Base-by-base conservation (phyloP, 2,797 vertebrate genomes). In the Morus bassanus region DNA sequence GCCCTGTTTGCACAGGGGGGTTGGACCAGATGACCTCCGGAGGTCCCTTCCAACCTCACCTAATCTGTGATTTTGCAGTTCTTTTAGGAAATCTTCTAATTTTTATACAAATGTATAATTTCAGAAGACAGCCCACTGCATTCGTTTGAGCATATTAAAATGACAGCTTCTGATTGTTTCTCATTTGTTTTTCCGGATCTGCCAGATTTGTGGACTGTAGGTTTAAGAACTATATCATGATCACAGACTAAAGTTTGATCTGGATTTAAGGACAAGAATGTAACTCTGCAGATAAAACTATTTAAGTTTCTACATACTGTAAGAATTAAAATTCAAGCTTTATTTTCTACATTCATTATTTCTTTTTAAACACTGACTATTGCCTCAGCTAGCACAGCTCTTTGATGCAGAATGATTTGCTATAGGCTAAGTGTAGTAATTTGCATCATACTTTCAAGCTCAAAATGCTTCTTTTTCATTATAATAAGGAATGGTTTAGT, bases 371-470 rank as follows among this genome's bases (percentile, higher is more conserved):
- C 65, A 94, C 45, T 85, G 57, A 91, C 79, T 91, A 60, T 65
- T 91, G 65, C 64, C 18, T 77, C 60, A 81, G 63, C 83, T 45
- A 31, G 11, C 23, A 90, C 16, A 82, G 37, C 61, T 94, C 94
- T 98, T 96, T 97, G 95, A 97, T 95, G 86, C 63, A 94, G 84
- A 74, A 88, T 60, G n/a, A 93, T 97, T 96, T 85, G 82, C 96
- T 97, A 93, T 69, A 79, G 93, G 96, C 94, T 95, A 97, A 97
- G 54, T 85, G 84, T 96, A 97, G 92, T 89, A 95, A 98, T 97
- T 95, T 95, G 69, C 93, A 97, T 96, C 37, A 16, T 85, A 84
- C 68, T 81, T 97, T 87, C 51, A 41, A 92, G 43, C 28, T 80
- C 48, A 50, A 79, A 76, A 87, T 41, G 4, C 15, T 81, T 88